phyloP scores from a whole-genome alignment of 2,797 vertebrate species.

The Otus scops region DNA sequence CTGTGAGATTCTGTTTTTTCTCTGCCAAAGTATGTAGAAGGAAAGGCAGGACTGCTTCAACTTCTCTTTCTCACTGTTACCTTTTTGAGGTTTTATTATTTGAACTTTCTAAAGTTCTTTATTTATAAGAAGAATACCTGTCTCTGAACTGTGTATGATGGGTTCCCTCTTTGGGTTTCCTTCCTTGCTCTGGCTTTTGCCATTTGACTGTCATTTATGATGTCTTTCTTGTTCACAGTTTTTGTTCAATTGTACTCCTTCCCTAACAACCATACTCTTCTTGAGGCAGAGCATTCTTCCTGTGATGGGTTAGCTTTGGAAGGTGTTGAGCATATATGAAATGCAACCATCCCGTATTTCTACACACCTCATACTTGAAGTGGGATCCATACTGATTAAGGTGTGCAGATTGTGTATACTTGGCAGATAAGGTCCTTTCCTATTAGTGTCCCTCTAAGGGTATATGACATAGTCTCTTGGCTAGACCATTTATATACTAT shows the following conservation, averaged over 20 bases:
- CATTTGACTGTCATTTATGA: background rate
- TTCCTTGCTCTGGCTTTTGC: background rate
- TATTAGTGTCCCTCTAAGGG: background rate
- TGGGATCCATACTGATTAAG: background rate
- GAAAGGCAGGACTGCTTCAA: background rate
- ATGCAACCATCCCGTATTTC: background rate
- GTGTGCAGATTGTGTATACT: background rate
- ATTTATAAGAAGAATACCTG: background rate
- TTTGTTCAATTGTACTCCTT: background rate
- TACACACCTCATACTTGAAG: background rate
- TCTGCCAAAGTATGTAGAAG: background rate
- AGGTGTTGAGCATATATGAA: background rate
- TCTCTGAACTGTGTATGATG: background rate
- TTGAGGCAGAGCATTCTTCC: background rate
- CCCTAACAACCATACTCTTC: background rate
- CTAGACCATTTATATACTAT: background rate
- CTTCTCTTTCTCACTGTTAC: background rate
- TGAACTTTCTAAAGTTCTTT: background rate
- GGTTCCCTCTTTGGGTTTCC: background rate
- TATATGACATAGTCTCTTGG: background rate
- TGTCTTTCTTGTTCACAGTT: background rate
- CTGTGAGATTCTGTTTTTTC: background rate
- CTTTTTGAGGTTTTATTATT: background rate
- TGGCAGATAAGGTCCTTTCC: background rate
- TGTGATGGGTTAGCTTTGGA: background rate